Base-by-base conservation (phyloP, 2,888 invertebrate genomes). In the Notodonta dromedarius region DNA sequence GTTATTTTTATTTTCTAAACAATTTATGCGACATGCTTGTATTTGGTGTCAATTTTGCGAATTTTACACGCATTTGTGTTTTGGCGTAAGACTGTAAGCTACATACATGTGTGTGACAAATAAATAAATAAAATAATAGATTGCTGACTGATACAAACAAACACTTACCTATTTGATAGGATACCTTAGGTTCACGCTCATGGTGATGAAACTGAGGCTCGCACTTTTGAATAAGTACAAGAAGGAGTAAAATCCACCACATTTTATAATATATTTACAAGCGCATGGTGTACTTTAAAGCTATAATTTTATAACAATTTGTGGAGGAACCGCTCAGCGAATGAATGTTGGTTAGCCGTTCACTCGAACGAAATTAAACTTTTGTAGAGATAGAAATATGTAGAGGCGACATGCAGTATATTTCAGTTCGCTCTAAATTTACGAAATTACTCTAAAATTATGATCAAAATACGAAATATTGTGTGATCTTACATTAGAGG, bases 121-220 rank as follows among this genome's bases (percentile, higher is more conserved):
- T 24, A 24, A 24, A 24, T 24, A 24, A 24, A 24, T 24, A 24
- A 24, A 24, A 35, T 35, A 35, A 35, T 35, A 35, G 2, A 35
- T 6, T 35, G 35, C 6, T 35, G 5, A 35, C 2, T 35, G 35
- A 24, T 42, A 42, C 9, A 11, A 42, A 4, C 9, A 12, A 42
- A 46, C 46, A 80, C 86, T 84, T 65, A 90, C 90, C 90, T 68
- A 91, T 84, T 78, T 89, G 82, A 66, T 85, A 89, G 4, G 85
- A 79, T 59, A 83, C 69, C 59, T 84, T 79, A 14, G 63, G 60
- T 12, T 71, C 82, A 56, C 80, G 73, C 9, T 68, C 76, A 53
- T 78, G 78, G 9, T 73, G 56, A 3, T 42, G 66, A 55, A 89
- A 71, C 62, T 89, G 84, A 5, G 86, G 57, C 51, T 70, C 69